These are phyloP conservation scores for Drosophila lutescens DNA, from an alignment of 2,888 invertebrate species.

Conservation along the genomic window DNA sequence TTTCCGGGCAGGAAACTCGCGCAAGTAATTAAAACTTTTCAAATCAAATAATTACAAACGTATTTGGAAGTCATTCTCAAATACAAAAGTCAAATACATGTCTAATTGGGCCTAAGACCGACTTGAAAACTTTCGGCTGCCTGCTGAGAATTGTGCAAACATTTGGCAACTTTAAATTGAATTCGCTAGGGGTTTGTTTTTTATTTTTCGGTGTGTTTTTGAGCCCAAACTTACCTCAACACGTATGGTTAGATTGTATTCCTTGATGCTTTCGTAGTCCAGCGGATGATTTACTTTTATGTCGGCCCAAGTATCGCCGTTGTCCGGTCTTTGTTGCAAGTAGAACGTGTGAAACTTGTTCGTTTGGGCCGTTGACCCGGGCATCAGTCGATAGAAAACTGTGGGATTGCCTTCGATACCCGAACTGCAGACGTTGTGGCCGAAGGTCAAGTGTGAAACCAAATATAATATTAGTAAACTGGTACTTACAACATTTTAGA, in stretches of 20 bases:
- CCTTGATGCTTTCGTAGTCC: conserved; percentile 97
- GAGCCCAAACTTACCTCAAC: conserved; percentile 91
- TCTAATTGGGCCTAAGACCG: conserved; percentile 58
- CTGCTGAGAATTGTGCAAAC: conserved; percentile 16
- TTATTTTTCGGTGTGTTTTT: no score
- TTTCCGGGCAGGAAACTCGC: conserved; percentile 39
- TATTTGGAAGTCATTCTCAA: conserved; percentile 62
- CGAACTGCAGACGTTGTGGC: conserved; percentile 87
- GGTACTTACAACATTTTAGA: not conserved
- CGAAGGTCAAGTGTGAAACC: conserved; percentile 26
- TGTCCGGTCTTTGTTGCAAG: conserved; percentile 96
- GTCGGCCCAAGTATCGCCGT: conserved; percentile 97
- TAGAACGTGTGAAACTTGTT: conserved; percentile 98
- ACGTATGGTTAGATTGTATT: conserved; percentile 97
- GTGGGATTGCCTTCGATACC: conserved; percentile 98
- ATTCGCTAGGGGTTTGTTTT: conserved; percentile 8
- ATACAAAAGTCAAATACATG: conserved; percentile 73
- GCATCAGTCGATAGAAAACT: conserved; percentile 97
- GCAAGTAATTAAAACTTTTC: conserved; percentile 78
- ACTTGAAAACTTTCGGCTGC: conserved; percentile 43
- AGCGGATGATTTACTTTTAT: conserved; percentile 98
- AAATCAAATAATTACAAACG: conserved; percentile 75
- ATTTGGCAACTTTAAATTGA: conserved; percentile 43
- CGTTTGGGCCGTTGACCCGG: conserved; percentile 97
- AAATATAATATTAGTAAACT: conserved; percentile 18